Evolutionary conservation across 2,113 vertebrate genomes (phyloP).

Genomic region (Odontophorus gujanensis): DNA sequence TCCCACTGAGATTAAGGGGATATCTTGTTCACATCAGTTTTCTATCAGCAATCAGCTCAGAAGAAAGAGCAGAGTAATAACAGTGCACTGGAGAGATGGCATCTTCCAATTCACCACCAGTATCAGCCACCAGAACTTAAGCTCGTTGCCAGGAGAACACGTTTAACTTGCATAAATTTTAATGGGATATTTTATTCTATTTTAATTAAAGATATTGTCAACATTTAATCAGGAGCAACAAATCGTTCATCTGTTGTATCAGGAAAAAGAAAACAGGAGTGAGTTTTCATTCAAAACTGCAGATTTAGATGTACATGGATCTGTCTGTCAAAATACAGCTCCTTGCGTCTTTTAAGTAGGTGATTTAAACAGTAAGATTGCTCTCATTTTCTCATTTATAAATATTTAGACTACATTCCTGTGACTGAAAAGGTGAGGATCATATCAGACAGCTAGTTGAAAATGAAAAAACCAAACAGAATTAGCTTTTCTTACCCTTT

Average conservation of each 20-base stretch:
- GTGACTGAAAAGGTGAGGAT: background rate
- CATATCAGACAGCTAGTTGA: background rate
- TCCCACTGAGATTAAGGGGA: background rate
- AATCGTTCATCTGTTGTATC: background rate
- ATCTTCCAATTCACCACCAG: background rate
- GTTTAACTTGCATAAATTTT: background rate
- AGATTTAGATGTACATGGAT: background rate
- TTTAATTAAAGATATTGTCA: background rate
- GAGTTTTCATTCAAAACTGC: background rate
- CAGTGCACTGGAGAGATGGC: background rate
- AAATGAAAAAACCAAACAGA: background rate
- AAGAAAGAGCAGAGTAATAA: background rate
- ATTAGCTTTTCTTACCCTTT: background rate
- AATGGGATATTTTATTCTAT: background rate
- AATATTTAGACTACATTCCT: background rate
- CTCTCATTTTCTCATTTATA: background rate
- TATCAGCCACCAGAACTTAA: fast-evolving
- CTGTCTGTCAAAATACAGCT: background rate
- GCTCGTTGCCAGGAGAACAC: background rate
- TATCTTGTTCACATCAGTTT: background rate
- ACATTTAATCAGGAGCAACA: background rate
- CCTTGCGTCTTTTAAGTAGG: background rate
- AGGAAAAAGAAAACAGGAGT: background rate
- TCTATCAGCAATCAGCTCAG: background rate
- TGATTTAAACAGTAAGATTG: background rate